Evolutionary conservation across 2,797 vertebrate species (phyloP).

Genomic region (Parambassis ranga): DNA sequence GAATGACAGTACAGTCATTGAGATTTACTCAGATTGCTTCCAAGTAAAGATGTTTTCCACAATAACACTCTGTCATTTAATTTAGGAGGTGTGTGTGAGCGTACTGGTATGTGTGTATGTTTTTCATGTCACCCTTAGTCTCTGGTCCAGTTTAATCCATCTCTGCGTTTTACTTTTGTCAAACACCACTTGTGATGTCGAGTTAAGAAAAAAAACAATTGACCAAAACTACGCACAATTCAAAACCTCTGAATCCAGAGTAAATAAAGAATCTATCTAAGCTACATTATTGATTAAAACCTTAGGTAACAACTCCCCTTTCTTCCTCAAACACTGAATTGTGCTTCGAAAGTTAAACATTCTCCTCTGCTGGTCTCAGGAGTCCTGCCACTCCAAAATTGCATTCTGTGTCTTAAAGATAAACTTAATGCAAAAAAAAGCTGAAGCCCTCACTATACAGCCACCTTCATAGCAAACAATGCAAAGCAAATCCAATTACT

Average conservation of each 20-base stretch:
- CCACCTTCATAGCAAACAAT: constrained; percentile 74
- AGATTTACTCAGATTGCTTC: constrained; percentile 58
- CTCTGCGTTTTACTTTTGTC: constrained; percentile 40
- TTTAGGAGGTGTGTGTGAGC: constrained; percentile 15
- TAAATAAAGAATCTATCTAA: constrained; percentile 8
- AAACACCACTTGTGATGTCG: constrained; percentile 46
- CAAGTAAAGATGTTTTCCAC: constrained; percentile 47
- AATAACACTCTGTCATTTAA: constrained; percentile 52
- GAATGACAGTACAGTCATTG: constrained; percentile 56
- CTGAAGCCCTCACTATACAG: constrained; percentile 57
- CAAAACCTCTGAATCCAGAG: constrained; percentile 10
- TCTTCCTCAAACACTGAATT: constrained; percentile 41
- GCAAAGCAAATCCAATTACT: constrained; percentile 75
- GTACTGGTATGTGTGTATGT: neutral
- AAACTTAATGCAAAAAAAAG: constrained; percentile 72
- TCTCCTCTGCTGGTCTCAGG: constrained; percentile 64
- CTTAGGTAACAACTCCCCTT: constrained; percentile 43
- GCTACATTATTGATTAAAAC: constrained; percentile 36
- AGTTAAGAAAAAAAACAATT: constrained; percentile 48
- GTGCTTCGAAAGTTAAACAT: constrained; percentile 70
- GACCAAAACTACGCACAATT: constrained; percentile 36
- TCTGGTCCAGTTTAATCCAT: constrained; percentile 37
- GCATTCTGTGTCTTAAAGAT: constrained; percentile 76
- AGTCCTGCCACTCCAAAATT: constrained; percentile 68
- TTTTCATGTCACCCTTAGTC: constrained; percentile 32